A percentile compares a stretch with the other conserved stretches of the same genome.
Conservation (phyloP, 2,888 invertebrate species). For the Chrysopilus asiliformis region DNA sequence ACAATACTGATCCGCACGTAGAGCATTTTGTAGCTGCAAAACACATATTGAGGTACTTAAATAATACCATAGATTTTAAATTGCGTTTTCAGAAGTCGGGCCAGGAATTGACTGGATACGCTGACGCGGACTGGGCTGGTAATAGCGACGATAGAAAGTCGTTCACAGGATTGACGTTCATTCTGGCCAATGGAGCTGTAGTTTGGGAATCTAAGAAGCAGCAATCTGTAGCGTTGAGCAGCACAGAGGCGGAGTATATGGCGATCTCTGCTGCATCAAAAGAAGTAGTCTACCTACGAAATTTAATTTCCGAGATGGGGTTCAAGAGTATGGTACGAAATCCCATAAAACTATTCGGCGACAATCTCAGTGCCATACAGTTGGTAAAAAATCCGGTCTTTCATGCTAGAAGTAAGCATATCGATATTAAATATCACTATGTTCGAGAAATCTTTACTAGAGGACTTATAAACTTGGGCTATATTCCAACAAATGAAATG, state of each 20-base stretch:
- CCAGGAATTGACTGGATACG: conserved; percentile 11
- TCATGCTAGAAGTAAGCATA: conserved; percentile 12
- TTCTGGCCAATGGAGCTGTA: conserved; percentile 10
- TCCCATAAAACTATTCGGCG: conserved; percentile 7
- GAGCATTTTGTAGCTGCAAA: conserved; percentile 16
- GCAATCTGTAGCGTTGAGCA: conserved; percentile 12
- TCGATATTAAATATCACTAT: conserved; percentile 13
- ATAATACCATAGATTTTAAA: conserved; percentile 11
- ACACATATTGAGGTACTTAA: conserved; percentile 16
- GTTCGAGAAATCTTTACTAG: conserved; percentile 8
- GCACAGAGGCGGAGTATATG: conserved; percentile 14
- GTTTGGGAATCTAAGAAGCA: conserved; percentile 14
- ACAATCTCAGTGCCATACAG: conserved; percentile 11
- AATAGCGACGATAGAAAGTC: conserved; percentile 14
- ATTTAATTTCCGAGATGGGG: conserved; percentile 6
- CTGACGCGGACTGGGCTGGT: conserved; percentile 17
- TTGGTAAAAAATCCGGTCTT: conserved; percentile 12
- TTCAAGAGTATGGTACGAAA: not conserved
- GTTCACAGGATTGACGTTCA: conserved; percentile 12
- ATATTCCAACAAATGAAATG: conserved; percentile 9
- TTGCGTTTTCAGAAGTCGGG: conserved; percentile 13
- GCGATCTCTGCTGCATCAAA: conserved; percentile 11
- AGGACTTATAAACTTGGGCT: conserved; percentile 5
- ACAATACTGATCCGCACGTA: conserved; percentile 15
- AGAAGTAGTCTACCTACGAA: conserved; percentile 9